Evolutionary conservation across 2,888 invertebrate species (phyloP).

Genomic region (Zaprionus lineosus): DNA sequence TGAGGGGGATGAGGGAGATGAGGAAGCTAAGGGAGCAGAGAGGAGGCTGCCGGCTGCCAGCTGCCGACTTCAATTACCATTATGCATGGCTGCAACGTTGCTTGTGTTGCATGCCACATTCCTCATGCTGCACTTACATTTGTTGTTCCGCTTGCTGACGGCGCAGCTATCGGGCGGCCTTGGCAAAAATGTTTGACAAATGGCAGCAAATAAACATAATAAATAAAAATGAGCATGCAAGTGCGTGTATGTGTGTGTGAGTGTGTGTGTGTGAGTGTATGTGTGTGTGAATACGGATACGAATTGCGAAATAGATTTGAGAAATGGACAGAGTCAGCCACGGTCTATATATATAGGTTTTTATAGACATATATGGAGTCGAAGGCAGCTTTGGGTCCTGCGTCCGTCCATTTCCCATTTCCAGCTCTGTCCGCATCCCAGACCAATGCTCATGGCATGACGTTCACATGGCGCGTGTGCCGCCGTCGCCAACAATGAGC

Average conservation of each 20-base stretch:
- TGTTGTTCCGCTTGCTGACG: conserved; percentile 15
- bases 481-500: conserved; percentile 65
- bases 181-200: conserved; percentile 69
- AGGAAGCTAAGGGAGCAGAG: no score
- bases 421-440: conserved; percentile 16
- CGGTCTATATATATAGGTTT: conserved; percentile 1
- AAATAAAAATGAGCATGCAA: conserved; percentile 50
- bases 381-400: neutral
- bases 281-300: no score
- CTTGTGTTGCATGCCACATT: conserved; percentile 23
- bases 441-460: conserved; percentile 15
- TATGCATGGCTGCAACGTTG: conserved; percentile 2
- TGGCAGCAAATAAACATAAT: conserved; percentile 76
- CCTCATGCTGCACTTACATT: conserved; percentile 22
- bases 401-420: conserved; percentile 24
- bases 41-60: neutral
- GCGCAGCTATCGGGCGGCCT: conserved; percentile 45
- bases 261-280: no score
- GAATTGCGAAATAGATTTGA: conserved; percentile 40
- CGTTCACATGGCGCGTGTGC: conserved; percentile 59
- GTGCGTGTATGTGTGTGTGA: no score
- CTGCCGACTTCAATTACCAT: conserved; percentile 19
- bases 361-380: no score
- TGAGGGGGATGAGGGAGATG: no score
- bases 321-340: conserved; percentile 38